Conservation (phyloP, 1,140 invertebrate genomes). For the Drosophila elegans region DNA sequence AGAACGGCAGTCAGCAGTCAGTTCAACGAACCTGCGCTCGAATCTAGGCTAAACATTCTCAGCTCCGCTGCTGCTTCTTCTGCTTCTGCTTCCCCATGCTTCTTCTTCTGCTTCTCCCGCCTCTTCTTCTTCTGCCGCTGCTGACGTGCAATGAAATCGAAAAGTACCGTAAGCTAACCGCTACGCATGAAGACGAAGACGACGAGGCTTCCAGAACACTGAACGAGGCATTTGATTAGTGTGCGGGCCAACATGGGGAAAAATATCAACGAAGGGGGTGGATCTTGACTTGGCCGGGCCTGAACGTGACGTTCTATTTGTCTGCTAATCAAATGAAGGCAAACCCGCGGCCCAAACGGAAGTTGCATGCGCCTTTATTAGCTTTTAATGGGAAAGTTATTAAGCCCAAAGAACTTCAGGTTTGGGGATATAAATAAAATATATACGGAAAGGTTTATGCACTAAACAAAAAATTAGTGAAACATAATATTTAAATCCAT, state of each 20-base stretch:
- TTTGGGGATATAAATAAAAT: conserved; percentile 7
- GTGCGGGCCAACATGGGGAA: conserved; percentile 21
- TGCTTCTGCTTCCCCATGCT: conserved; percentile 6
- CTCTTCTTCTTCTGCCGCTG: conserved; percentile 18
- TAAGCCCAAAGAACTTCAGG: conserved; percentile 53
- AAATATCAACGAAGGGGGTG: conserved; percentile 1
- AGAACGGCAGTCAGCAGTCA: conserved; percentile 31
- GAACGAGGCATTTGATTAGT: conserved; percentile 52
- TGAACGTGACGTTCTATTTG: conserved; percentile 75
- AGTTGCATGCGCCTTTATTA: conserved; percentile 75
- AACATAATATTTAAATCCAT: conserved; percentile 4
- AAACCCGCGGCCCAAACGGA: conserved; percentile 57
- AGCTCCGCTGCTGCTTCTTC: conserved; percentile 50
- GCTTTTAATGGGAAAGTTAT: conserved; percentile 82
- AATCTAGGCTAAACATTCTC: conserved; percentile 85
- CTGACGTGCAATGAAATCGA: conserved; percentile 85
- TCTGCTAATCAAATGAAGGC: conserved; percentile 72
- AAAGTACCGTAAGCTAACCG: conserved; percentile 85
- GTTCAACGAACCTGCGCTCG: conserved; percentile 84
- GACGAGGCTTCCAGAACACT: conserved; percentile 60
- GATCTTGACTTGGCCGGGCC: conserved; percentile 51
- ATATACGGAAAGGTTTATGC: neutral
- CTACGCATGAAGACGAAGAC: conserved; percentile 69
- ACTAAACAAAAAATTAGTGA: neutral
- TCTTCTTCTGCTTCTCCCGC: neutral